phyloP scores from a whole-genome alignment of 2,888 invertebrate species.

The Pecten maximus region DNA sequence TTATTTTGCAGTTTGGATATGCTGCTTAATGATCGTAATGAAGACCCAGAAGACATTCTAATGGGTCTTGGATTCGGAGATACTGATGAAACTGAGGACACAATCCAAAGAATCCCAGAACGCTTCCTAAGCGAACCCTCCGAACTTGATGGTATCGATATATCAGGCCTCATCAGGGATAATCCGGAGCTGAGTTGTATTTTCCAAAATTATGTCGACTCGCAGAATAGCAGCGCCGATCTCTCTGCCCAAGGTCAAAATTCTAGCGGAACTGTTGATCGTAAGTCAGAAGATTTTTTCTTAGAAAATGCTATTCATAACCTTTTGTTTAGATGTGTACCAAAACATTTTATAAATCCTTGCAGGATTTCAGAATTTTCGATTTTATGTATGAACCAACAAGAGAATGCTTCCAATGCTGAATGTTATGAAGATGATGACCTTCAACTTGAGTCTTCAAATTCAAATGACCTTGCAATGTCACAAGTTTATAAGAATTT shows the following conservation, averaged over 20 bases:
- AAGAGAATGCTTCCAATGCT: not conserved
- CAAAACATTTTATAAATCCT: not conserved
- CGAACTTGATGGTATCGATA: slow-evolving; percentile 89
- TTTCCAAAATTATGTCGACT: slow-evolving; percentile 40
- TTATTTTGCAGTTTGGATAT: slow-evolving; percentile 74
- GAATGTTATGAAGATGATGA: not conserved
- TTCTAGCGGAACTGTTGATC: not conserved
- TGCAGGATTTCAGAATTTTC: slow-evolving; percentile 9
- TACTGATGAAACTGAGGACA: slow-evolving; percentile 64
- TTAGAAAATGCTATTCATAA: slow-evolving; percentile 9
- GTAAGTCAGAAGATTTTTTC: not conserved
- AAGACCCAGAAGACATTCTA: slow-evolving; percentile 94
- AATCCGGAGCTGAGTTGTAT: slow-evolving; percentile 69
- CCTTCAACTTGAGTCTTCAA: not conserved
- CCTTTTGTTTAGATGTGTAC: not conserved
- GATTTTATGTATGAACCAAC: not conserved
- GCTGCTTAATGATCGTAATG: slow-evolving; percentile 91
- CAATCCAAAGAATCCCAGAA: slow-evolving; percentile 88
- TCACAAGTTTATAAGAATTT: not conserved
- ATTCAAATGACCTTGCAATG: not conserved
- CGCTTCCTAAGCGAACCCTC: slow-evolving; percentile 91
- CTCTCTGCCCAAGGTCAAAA: not conserved
- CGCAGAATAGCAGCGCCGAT: slow-evolving; percentile 6
- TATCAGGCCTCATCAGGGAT: slow-evolving; percentile 87
- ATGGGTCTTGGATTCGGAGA: slow-evolving; percentile 85